Conservation (phyloP, 2,797 vertebrate genomes). For the Cyclopterus lumpus region DNA sequence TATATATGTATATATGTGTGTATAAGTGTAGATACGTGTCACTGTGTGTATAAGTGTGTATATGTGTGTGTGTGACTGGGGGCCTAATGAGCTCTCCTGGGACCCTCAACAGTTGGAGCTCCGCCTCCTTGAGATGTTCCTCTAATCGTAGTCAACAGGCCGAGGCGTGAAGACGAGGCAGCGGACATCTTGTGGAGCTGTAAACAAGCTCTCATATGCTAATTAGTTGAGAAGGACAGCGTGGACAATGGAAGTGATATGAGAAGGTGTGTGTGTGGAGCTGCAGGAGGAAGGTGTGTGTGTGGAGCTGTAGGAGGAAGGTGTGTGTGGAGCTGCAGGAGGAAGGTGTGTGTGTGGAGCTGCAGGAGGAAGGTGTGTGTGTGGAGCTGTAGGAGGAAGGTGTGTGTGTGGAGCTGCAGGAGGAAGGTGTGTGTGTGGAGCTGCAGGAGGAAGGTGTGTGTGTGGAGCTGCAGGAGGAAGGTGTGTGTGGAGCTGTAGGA, state of each 20-base stretch:
- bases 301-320: too few relatives aligned
- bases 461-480: too few relatives aligned
- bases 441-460: too few relatives aligned
- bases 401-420: too few relatives aligned
- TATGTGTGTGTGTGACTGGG: conserved; percentile 70
- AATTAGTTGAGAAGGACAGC: conserved; percentile 74
- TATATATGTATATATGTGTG: conserved; percentile 27
- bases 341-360: too few relatives aligned
- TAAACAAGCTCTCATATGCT: conserved; percentile 84
- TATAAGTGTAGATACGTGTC: conserved; percentile 7
- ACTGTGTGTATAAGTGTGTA: neutral
- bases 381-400: too few relatives aligned
- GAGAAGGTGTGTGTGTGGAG: conserved; percentile 37
- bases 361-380: too few relatives aligned
- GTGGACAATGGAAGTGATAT: conserved; percentile 62
- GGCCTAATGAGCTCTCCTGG: conserved; percentile 92
- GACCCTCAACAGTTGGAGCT: conserved; percentile 88
- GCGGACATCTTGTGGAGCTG: conserved; percentile 82
- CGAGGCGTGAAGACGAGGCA: conserved; percentile 80
- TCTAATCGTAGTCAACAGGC: conserved; percentile 91
- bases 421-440: too few relatives aligned
- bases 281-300: too few relatives aligned
- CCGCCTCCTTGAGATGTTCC: conserved; percentile 88
- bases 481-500: too few relatives aligned
- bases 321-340: too few relatives aligned